Conservation (phyloP, 2,797 vertebrate genomes). For the Platalea minor region DNA sequence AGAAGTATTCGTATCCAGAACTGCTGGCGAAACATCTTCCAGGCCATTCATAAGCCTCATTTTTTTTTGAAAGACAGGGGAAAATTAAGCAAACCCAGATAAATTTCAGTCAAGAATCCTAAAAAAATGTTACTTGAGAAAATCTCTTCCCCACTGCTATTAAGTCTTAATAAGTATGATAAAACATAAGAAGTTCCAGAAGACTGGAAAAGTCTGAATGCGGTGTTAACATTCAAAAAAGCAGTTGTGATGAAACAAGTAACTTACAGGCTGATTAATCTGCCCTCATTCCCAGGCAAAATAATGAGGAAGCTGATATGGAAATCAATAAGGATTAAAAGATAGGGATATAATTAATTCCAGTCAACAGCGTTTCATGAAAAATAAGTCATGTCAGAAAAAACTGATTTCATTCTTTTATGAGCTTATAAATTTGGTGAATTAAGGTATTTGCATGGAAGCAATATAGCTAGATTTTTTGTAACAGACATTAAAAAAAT, state of each 20-base stretch:
- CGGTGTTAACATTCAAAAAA: not conserved
- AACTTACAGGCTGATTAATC: not conserved
- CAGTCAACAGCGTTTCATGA: not conserved
- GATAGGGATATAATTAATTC: slow-evolving; percentile 17
- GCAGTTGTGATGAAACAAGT: not conserved
- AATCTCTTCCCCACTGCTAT: not conserved
- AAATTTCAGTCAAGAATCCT: not conserved
- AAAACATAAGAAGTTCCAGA: not conserved
- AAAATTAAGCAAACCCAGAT: not conserved
- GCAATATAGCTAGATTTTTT: not conserved
- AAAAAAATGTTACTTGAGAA: not conserved
- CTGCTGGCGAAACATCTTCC: not conserved
- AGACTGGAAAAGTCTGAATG: not conserved
- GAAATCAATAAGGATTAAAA: slow-evolving; percentile 33
- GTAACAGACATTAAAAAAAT: not conserved
- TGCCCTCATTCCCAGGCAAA: not conserved
- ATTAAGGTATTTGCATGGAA: not conserved
- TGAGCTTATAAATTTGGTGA: not conserved
- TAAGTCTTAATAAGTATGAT: not conserved
- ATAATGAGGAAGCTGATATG: not conserved
- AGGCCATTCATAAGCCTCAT: accelerated
- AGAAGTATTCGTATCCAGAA: not conserved
- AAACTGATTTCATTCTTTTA: slow-evolving; percentile 16
- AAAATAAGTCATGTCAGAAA: not conserved
- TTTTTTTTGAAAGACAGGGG: not conserved